Base-by-base conservation (phyloP, 1,140 invertebrate species). In the Chymomyza costata region DNA sequence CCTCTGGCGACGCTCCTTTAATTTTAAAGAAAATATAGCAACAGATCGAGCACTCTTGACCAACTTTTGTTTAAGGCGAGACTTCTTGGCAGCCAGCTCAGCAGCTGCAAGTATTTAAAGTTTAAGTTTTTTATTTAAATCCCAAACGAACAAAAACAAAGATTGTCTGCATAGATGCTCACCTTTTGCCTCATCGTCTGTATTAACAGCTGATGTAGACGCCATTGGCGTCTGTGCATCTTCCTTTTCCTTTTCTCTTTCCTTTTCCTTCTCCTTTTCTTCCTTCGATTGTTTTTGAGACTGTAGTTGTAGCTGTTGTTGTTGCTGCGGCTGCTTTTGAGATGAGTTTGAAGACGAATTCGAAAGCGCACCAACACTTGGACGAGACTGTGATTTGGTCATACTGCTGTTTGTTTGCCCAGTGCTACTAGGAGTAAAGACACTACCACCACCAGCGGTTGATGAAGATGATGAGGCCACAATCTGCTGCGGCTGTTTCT, bases 31-130 rank as follows among this genome's bases (percentile, higher is more conserved):
- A 83, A 94, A 94, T 59, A 94, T 93, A 6, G 93, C 93, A 17
- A 94, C 93, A 1, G 92, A 93, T 6, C 93, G 87, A 2, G 93
- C 93, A 37, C 93, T 88, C 82, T 94, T 94, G 86, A 94, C 92
- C 35, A 94, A 81, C 56, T 82, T 85, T 13, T 86, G 84, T 48
- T 86, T 86, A 6, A 86, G 69, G 7, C 92, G 87, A 1, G 91
- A 91, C 46, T 91, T 91, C 65, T 91, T 91, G 13, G 90, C 90
- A 39, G 89, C 90, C 11, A 89, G 82, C 21, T 91, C 90, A 13
- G 87, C 88, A 18, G 81, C 85, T 84, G 10, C 3, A 51, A 31
- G 15, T 17, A 6, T n/a, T 25, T 13, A 25, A 14, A 25, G 14
- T 19, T 17, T n/a, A n/a, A n/a, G n/a, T n/a, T n/a, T n/a, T n/a